Base-by-base conservation (phyloP, 2,113 vertebrate species). In the Hippocampus zosterae region DNA sequence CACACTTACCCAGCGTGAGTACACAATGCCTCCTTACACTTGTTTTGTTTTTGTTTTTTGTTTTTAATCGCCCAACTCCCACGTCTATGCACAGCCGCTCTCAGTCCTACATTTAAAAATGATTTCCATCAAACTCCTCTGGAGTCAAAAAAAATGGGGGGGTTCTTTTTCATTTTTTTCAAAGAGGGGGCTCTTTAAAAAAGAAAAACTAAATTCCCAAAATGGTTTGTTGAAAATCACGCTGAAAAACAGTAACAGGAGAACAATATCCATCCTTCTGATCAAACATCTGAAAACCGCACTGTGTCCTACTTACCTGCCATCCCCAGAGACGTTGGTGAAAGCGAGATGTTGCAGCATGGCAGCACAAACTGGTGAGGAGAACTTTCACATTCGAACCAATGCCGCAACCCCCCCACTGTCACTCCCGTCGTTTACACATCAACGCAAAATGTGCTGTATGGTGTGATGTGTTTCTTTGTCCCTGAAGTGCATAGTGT, bases 1-100 rank as follows among this genome's bases (percentile, higher is more conserved):
- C 95, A 96, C 75, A 93, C 94, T 44, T 96, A 94, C 82, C 93
- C 94, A 16, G 89, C 94, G 95, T 96, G 87, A 68, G 95, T 92
- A 81, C 56, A 25, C 19, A 8, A 69, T 10, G 29, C 27, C 16
- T 8, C 11, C 1, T 18, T 29, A 25, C 37, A 46, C 18, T 12
- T 13, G 2, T 44, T 44, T n/a, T n/a, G n/a, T n/a, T n/a, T n/a
- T n/a, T n/a, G n/a, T 42, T 42, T 42, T 42, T 42, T 42, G 11
- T 42, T 42, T 42, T 42, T 66, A 25, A 7, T 52, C 13, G 25
- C 25, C 11, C 13, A n/a, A 3, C 9, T 56, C 53, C 15, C 8
- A 16, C 53, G 16, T 68, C 50, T 40, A 13, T 33, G 21, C 50
- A 42, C 1, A 8, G 11, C 50, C 37, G 10, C n/a, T 8, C 48